Base-by-base conservation (phyloP, 2,113 vertebrate genomes). In the Paradoxurus hermaphroditus region DNA sequence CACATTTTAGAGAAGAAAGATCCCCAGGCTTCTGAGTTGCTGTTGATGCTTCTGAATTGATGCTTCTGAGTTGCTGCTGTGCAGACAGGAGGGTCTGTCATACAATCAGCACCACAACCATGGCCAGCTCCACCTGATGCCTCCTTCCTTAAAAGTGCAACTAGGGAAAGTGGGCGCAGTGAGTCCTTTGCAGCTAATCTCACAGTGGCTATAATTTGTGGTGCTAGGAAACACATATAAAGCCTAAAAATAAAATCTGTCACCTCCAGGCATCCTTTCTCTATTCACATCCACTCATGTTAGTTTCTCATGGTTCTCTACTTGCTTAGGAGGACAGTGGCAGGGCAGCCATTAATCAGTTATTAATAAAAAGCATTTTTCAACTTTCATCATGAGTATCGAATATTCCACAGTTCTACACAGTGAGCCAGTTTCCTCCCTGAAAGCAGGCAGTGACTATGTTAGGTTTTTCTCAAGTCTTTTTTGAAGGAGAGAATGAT, bases 281-380 rank as follows among this genome's bases (percentile, higher is more conserved):
- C 53, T 70, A 27, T 86, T 79, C 67, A 65, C 25, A 56, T 59
- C 19, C 87, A 78, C 70, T 68, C 41, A 49, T 29, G 15, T 82
- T 84, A 31, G 51, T 46, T 93, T 83, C 73, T 86, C 29, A n/a
- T 15, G 39, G 62, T 36, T 97, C 96, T 95, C 56, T 16, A 6
- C 63, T 84, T 84, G 18, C 34, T 91, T 10, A 46, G 49, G 75
- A 94, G 62, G 70, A 85, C 62, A 90, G 83, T 23, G 62, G 12
- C 73, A 95, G 65, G 65, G 75, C 23, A 65, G 36, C 27, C 78
- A 94, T 90, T 91, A 96, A 97, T 96, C 84, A 83, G 41, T 41
- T 86, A 51, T 90, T 97, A 93, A 96, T 44, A 86, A 70, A 93
- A 95, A 96, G 41, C 36, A 86, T 25, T 92, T 75, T 70, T 95